These are phyloP conservation scores for Clivina fossor DNA, from an alignment of 2,888 invertebrate genomes.

Conservation along the genomic window DNA sequence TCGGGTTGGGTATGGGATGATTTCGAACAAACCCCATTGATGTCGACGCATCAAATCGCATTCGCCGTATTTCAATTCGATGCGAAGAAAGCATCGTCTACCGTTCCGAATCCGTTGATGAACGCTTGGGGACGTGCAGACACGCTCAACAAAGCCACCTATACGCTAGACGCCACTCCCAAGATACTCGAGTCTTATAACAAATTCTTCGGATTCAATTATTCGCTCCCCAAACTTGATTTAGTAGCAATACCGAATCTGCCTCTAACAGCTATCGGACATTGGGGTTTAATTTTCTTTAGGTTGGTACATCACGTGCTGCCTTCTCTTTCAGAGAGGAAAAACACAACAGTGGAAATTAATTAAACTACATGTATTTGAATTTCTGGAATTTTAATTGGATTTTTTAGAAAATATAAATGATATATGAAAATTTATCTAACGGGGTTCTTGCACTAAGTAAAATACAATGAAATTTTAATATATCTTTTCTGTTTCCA, in stretches of 20 bases:
- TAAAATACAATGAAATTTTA: no score
- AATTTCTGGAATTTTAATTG: background rate
- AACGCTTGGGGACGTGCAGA: constrained; percentile 54
- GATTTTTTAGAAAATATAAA: no score
- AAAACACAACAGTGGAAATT: no score
- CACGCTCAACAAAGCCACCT: constrained; percentile 49
- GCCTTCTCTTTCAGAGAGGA: no score
- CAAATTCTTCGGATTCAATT: constrained; percentile 57
- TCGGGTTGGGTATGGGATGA: constrained; percentile 66
- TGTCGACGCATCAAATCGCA: constrained; percentile 77
- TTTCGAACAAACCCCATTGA: constrained; percentile 64
- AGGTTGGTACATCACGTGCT: constrained; percentile 48
- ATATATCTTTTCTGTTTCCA: no score
- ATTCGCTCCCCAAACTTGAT: constrained; percentile 59
- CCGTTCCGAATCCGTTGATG: constrained; percentile 47
- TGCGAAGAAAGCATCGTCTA: constrained; percentile 40
- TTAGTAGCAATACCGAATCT: constrained; percentile 63
- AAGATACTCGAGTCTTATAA: constrained; percentile 57
- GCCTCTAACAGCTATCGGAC: constrained; percentile 59
- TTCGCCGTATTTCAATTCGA: constrained; percentile 52
- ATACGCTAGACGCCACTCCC: constrained; percentile 57
- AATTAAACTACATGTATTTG: no score
- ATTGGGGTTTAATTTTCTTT: constrained; percentile 63
- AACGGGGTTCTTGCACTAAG: no score
- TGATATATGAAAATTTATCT: no score